Percentiles rank a stretch among this genome's conserved stretches.
Evolutionary conservation across 1,140 invertebrate species (phyloP).

Genomic region (Himalopsyche phryganea): DNA sequence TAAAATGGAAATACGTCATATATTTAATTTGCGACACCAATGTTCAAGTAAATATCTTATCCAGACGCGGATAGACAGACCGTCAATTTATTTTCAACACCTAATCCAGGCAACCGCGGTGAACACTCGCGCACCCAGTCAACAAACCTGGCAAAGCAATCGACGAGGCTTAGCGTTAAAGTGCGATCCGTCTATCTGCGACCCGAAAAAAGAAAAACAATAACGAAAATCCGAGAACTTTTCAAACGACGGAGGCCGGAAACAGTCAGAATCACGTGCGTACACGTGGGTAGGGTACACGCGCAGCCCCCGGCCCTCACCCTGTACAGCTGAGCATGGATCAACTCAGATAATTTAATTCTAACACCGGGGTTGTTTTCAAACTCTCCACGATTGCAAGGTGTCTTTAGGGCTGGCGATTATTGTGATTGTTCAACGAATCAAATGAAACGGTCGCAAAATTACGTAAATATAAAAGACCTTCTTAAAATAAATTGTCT

Average conservation of each 20-base stretch:
- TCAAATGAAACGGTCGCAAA: too few species aligned
- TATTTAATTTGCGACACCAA: too few species aligned
- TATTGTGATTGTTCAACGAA: too few species aligned
- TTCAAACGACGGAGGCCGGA: slow-evolving; percentile 22
- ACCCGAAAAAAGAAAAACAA: slow-evolving; percentile 27
- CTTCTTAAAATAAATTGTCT: too few species aligned
- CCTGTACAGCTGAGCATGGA: slow-evolving; percentile 23
- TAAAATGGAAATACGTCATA: too few species aligned
- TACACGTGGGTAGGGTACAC: slow-evolving; percentile 17
- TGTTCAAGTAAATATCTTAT: too few species aligned
- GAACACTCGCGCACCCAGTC: slow-evolving; percentile 13
- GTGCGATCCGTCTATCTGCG: neutral
- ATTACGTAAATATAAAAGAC: too few species aligned
- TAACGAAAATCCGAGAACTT: slow-evolving; percentile 30
- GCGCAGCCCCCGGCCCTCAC: neutral
- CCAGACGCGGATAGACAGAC: neutral
- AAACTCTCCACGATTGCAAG: slow-evolving; percentile 24
- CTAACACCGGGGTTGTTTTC: slow-evolving; percentile 34
- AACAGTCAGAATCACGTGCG: slow-evolving; percentile 31
- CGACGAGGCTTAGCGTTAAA: slow-evolving; percentile 26
- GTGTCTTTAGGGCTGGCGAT: slow-evolving; percentile 19
- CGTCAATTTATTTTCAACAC: slow-evolving; percentile 13
- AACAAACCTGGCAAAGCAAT: slow-evolving; percentile 17
- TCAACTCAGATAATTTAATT: slow-evolving; percentile 36
- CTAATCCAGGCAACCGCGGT: neutral